Evolutionary conservation across 2,888 invertebrate species (phyloP), one percentile per base, ranked within the genome.

Genomic region (Leptothorax acervorum): DNA sequence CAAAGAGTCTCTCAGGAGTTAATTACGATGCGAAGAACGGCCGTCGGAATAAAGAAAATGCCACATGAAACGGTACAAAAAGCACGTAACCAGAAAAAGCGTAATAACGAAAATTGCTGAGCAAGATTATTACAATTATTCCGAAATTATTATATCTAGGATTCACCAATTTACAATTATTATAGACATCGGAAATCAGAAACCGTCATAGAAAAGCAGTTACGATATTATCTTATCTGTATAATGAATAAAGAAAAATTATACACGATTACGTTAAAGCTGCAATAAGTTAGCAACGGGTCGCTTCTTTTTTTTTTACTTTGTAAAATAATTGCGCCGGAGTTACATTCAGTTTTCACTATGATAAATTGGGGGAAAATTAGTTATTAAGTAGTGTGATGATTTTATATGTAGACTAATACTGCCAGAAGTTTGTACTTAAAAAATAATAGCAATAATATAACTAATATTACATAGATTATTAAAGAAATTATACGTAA

Each of bases 1-100:
- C 35, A 62, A 70, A 63, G 53, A 79, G 60, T 84, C 68, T 76
- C 45, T 73, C 23, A 57, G 68, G 65, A 83, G 60, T 86, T 83
- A 86, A 84, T 87, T 81, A 79, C 62, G 57, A 51, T 35, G 53
- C 81, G 31, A 68, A 70, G 63, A 57, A 65, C 51, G 60, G 35
- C 42, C 51, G 51, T 55, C 62, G 12, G 48, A 70, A 45, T 28
- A 68, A 78, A 53, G 55, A 71, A 57, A 81, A 60, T 48, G 23
- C 8, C 62, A 65, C 39, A 35, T 39, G 71, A 60, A 79, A 83
- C 51, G 57, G 51, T 6, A 45, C 62, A 68, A 57, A 65, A 83
- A 70, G 35, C 51, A 62, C 31, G n/a, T 62, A 74, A 68, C n/a
- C 53, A n/a, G 28, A 51, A 57, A 82, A 79, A 74, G 39, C 45